phyloP scores from a whole-genome alignment of 2,888 invertebrate genomes.

The Dexiosoma caninum region DNA sequence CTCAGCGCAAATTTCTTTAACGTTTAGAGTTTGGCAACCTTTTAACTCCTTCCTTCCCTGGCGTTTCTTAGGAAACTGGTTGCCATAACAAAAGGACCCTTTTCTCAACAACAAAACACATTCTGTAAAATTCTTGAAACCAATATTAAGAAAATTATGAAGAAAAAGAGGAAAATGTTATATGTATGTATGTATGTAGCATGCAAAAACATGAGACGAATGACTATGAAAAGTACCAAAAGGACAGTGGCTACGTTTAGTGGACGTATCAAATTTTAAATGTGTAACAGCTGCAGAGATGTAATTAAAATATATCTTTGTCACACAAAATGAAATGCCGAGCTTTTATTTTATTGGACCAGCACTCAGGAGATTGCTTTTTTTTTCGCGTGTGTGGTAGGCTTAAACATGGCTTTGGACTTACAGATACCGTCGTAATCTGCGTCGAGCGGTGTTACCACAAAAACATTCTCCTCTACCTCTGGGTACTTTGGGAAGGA shows the following conservation, averaged over 20 bases:
- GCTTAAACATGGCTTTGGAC: too few species aligned
- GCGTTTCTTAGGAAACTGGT: slow-evolving; percentile 35
- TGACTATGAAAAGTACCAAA: slow-evolving; percentile 14
- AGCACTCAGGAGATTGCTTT: too few species aligned
- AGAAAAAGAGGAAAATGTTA: slow-evolving; percentile 6
- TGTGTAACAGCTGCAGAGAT: too few species aligned
- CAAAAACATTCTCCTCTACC: too few species aligned
- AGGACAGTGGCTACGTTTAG: neutral
- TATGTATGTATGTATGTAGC: neutral
- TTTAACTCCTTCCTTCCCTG: slow-evolving; percentile 13
- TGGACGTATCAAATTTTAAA: neutral
- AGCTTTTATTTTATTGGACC: too few species aligned
- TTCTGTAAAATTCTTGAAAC: slow-evolving; percentile 63
- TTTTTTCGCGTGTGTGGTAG: too few species aligned
- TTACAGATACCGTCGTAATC: too few species aligned
- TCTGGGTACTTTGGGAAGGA: too few species aligned
- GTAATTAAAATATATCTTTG: too few species aligned
- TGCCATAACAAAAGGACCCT: slow-evolving; percentile 56
- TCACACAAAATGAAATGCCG: too few species aligned
- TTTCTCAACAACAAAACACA: slow-evolving; percentile 43
- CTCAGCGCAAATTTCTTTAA: slow-evolving; percentile 43
- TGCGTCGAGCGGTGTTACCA: too few species aligned
- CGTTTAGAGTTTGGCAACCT: slow-evolving; percentile 27
- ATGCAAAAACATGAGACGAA: slow-evolving; percentile 25
- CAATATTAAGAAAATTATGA: slow-evolving; percentile 60